These are phyloP conservation scores for Battus philenor DNA, from an alignment of 1,140 invertebrate genomes.

Conservation along the genomic window DNA sequence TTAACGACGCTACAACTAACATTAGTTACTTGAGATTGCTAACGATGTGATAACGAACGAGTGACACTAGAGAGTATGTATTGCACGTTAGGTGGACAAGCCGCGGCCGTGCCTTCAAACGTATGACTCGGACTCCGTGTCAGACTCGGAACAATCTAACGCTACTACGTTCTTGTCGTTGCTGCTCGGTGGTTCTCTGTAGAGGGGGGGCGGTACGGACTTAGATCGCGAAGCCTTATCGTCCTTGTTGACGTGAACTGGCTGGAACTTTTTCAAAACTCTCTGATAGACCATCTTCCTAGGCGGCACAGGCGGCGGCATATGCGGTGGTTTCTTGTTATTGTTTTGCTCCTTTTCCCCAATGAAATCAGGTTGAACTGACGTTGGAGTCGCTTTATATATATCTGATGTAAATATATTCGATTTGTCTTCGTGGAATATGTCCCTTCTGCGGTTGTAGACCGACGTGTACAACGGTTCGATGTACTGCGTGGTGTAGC, in stretches of 20 bases:
- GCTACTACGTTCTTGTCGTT: conserved; percentile 60
- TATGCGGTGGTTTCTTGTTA: conserved; percentile 54
- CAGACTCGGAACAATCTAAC: conserved; percentile 64
- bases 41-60: background rate
- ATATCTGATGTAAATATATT: conserved; percentile 64
- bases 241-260: conserved; percentile 66
- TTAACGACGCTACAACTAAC: conserved; percentile 9
- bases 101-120: conserved; percentile 44
- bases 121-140: conserved; percentile 73
- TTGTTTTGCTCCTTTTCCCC: conserved; percentile 49
- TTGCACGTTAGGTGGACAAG: background rate
- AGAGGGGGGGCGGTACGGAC: conserved; percentile 58
- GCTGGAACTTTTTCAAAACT: conserved; percentile 70
- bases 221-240: conserved; percentile 63
- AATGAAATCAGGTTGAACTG: conserved; percentile 60
- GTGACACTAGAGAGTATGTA: background rate
- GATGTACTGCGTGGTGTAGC: conserved; percentile 63
- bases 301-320: conserved; percentile 68
- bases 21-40: too few relatives aligned
- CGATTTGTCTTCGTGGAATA: conserved; percentile 66
- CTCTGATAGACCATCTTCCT: conserved; percentile 69
- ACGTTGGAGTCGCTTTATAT: conserved; percentile 69
- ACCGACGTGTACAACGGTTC: conserved; percentile 65
- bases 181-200: conserved; percentile 52
- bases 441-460: conserved; percentile 62